phyloP scores from a whole-genome alignment of 2,888 invertebrate genomes.

The Euproctis similis region DNA sequence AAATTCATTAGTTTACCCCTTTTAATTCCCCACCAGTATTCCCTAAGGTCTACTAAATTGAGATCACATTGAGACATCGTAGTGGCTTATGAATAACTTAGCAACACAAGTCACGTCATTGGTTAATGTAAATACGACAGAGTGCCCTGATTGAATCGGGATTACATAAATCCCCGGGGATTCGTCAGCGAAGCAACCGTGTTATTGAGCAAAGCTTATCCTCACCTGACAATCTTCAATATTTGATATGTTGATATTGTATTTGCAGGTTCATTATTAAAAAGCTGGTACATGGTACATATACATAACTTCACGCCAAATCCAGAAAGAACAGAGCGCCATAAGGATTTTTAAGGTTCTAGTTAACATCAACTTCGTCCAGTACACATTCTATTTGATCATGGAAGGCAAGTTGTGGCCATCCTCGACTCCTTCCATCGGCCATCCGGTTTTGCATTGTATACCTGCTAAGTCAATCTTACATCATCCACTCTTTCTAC shows the following conservation, averaged over 20 bases:
- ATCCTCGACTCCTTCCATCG: no score
- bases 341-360: no score
- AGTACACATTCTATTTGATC: no score
- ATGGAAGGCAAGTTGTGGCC: no score
- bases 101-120: conserved; percentile 23
- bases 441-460: no score
- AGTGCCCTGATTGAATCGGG: conserved; percentile 29
- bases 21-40: conserved; percentile 6
- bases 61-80: conserved; percentile 8
- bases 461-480: no score
- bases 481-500: no score
- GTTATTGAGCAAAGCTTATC: conserved; percentile 13
- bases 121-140: conserved; percentile 31
- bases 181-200: conserved; percentile 11
- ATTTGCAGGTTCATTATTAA: no score
- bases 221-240: conserved; percentile 15
- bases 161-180: conserved; percentile 29
- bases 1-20: conserved; percentile 3
- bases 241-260: conserved; percentile 10
- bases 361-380: no score
- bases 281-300: no score
- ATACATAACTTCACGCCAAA: no score
- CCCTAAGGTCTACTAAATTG: conserved; percentile 2
- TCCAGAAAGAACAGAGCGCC: no score
- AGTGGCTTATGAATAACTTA: conserved; percentile 9